These are phyloP conservation scores for Hypotaenidia okinawae DNA, from an alignment of 2,797 vertebrate genomes.

Conservation along the genomic window DNA sequence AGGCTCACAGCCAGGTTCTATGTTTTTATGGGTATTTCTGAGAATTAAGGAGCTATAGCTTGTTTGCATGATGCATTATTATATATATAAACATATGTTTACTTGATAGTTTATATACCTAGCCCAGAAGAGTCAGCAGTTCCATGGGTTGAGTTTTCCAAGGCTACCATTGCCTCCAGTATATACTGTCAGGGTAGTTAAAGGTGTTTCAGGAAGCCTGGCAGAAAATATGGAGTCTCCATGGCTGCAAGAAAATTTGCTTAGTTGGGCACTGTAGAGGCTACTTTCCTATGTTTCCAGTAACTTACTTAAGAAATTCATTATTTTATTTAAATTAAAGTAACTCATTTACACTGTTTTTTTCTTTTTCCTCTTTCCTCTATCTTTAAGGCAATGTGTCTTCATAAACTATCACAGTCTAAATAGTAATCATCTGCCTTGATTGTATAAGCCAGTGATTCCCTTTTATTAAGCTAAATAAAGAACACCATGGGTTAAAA, in stretches of 20 bases:
- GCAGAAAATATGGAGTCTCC: not conserved
- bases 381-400: not conserved
- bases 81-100: not conserved
- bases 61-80: not conserved
- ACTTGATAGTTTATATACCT: not conserved
- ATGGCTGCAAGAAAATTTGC: not conserved
- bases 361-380: not conserved
- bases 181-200: not conserved
- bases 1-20: not conserved
- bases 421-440: not conserved
- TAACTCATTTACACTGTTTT: not conserved
- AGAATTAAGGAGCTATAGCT: not conserved
- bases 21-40: not conserved
- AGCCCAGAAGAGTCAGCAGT: not conserved
- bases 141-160: not conserved
- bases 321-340: not conserved
- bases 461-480: slow-evolving; percentile 22
- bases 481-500: slow-evolving; percentile 4
- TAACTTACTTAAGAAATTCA: not conserved
- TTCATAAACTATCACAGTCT: slow-evolving; percentile 1
- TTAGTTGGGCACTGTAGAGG: not conserved
- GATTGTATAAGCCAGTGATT: not conserved
- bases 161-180: not conserved
- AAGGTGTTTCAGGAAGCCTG: not conserved
- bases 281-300: not conserved